Base-by-base conservation (phyloP, 1,140 invertebrate species). In the Drosophila quadrilineata region DNA sequence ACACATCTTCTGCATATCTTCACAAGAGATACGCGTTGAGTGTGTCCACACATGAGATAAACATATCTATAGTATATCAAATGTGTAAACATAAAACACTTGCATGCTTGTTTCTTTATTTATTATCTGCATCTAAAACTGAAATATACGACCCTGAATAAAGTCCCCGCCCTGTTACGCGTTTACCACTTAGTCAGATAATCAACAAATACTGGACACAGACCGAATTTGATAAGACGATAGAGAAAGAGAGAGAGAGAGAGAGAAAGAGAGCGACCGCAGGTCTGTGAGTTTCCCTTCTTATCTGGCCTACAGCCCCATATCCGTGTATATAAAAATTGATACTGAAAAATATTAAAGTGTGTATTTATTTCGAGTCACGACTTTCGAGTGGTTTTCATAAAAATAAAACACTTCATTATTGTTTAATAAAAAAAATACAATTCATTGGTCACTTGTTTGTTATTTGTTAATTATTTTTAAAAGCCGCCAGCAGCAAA, bases 71-170 rank as follows among this genome's bases (percentile, higher is more conserved):
- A 5, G n/a, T 38, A 16, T 29, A 49, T 40, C 2, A 24, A 50
- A 68, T 36, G 3, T 10, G 26, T 8, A 2, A 6, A 9, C 6
- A 16, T 53, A 14, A 24, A 53, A 12, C 14, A 33, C 9, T 14
- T 28, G 40, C 9, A 24, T 29, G 12, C 9, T 28, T 8, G 6
- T 16, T 8, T 3, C 36, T 38, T 38, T 9, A 8, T 40, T 70
- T 75, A 70, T 75, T 66, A 65, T 38, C 16, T 17, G 52, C 48
- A 54, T 60, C 28, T 66, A 73, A n/a, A n/a, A n/a, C n/a, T n/a
- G n/a, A n/a, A n/a, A 75, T 70, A 57, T 71, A 71, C 29, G 50
- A 57, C 50, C 69, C 57, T 70, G 68, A 45, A 45, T 45, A 45
- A 43, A 62, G 26, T 56, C 16, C 26, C 29, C 41, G 33, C 6